Evolutionary conservation across 2,797 vertebrate species (phyloP).

Genomic region (Poecile montanus): DNA sequence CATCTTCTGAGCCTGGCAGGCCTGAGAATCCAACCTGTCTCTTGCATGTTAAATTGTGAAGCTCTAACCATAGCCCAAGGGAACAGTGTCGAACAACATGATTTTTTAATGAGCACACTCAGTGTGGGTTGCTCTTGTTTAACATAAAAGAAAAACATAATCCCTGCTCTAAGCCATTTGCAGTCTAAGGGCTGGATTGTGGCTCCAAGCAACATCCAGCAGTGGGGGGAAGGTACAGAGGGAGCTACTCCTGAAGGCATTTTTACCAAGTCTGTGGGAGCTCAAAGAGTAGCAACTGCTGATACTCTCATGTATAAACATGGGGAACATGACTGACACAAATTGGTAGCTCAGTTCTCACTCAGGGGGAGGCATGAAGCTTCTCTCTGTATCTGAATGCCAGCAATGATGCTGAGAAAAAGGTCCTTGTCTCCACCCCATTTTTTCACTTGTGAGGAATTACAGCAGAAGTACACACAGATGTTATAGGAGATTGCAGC

Average conservation of each 20-base stretch:
- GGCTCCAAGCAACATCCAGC: background rate
- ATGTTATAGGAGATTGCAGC: background rate
- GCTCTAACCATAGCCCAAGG: slow-evolving; percentile 34
- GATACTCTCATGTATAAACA: background rate
- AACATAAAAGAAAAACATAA: slow-evolving; percentile 62
- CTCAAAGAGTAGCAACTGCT: background rate
- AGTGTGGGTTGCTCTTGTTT: slow-evolving; percentile 51
- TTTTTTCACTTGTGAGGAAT: background rate
- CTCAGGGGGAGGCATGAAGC: background rate
- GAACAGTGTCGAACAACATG: slow-evolving; percentile 48
- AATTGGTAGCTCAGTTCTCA: background rate
- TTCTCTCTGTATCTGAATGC: background rate
- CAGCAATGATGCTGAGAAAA: background rate
- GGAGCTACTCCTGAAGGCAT: slow-evolving; percentile 3
- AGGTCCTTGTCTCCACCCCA: background rate
- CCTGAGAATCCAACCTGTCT: slow-evolving; percentile 6
- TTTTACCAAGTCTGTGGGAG: slow-evolving; percentile 19
- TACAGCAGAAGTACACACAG: background rate
- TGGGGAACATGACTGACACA: background rate
- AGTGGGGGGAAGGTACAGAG: background rate
- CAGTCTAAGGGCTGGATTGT: slow-evolving; percentile 30
- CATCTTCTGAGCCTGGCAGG: background rate
- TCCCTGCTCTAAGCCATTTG: slow-evolving; percentile 38
- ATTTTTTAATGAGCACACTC: slow-evolving; percentile 63
- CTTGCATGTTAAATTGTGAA: background rate